phyloP scores from a whole-genome alignment of 2,113 vertebrate genomes.

The Scomber japonicus region DNA sequence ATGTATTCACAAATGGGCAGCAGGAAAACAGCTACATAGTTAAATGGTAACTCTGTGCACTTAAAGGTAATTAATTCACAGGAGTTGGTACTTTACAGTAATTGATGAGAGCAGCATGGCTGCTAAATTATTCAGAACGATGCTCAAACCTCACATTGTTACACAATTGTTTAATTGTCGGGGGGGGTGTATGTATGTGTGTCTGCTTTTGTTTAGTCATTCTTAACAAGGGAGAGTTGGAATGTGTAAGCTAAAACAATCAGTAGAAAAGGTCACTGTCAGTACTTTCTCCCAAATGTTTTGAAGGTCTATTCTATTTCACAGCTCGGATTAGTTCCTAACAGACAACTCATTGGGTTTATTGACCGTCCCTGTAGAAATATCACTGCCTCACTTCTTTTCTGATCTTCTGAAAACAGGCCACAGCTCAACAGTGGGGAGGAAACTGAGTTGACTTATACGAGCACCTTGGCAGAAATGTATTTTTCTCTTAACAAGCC shows the following conservation, averaged over 20 bases:
- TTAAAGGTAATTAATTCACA: conserved; percentile 41
- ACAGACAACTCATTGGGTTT: conserved; percentile 11
- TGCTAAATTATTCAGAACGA: conserved; percentile 15
- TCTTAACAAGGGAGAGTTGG: background rate
- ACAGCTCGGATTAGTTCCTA: conserved; percentile 7
- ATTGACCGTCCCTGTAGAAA: conserved; percentile 17
- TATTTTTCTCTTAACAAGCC: too few relatives aligned
- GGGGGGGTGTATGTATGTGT: background rate
- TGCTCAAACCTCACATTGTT: conserved; percentile 4
- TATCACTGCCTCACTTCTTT: conserved; percentile 1
- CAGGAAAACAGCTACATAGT: conserved; percentile 22
- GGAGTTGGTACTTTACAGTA: conserved; percentile 30
- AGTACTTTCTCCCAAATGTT: too few relatives aligned
- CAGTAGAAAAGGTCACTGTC: too few relatives aligned
- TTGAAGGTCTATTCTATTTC: too few relatives aligned
- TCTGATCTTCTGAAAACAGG: conserved; percentile 23
- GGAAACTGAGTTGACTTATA: background rate
- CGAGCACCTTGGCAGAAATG: too few relatives aligned
- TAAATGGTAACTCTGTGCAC: conserved; percentile 27
- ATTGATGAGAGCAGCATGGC: conserved; percentile 11
- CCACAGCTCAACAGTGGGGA: conserved; percentile 16
- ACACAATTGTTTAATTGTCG: background rate
- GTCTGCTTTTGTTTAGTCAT: background rate
- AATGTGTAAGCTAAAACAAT: too few relatives aligned
- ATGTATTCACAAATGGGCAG: conserved; percentile 14